phyloP scores from a whole-genome alignment of 2,797 vertebrate genomes.

The Parauchenoglanis ngamensis region DNA sequence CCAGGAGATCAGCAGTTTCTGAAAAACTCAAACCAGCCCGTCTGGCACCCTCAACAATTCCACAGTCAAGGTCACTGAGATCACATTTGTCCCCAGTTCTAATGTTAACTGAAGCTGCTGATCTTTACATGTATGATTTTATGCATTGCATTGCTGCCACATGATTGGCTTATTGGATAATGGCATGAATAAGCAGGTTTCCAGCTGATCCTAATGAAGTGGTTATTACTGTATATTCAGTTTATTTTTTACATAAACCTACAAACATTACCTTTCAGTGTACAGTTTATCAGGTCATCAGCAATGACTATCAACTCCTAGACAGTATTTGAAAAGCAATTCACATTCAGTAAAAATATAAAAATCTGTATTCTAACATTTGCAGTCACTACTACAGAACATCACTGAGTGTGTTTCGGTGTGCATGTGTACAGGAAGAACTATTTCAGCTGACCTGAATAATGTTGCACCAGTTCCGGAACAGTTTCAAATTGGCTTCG shows the following conservation, averaged over 20 bases:
- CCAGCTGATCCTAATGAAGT: not conserved
- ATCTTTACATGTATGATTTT: not conserved
- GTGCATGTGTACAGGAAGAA: not conserved
- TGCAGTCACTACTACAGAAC: not conserved
- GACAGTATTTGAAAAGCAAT: not conserved
- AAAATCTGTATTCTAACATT: not conserved
- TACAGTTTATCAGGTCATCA: not conserved
- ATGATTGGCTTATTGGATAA: not conserved
- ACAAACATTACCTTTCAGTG: not conserved
- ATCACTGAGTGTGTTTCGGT: not conserved
- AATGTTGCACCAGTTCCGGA: constrained; percentile 89
- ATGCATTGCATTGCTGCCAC: not conserved
- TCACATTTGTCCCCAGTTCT: not conserved
- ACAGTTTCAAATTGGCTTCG: constrained; percentile 89
- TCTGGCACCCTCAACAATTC: not conserved
- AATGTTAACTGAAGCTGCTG: not conserved
- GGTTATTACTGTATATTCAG: not conserved
- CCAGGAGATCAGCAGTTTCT: not conserved
- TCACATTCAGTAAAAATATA: not conserved
- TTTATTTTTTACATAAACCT: not conserved
- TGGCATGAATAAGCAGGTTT: not conserved
- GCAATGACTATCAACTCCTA: not conserved
- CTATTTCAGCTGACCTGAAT: constrained; percentile 78
- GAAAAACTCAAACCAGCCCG: not conserved
- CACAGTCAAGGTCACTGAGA: not conserved